Base-by-base conservation (phyloP, 2,113 vertebrate genomes). In the Chaetodon trifascialis region DNA sequence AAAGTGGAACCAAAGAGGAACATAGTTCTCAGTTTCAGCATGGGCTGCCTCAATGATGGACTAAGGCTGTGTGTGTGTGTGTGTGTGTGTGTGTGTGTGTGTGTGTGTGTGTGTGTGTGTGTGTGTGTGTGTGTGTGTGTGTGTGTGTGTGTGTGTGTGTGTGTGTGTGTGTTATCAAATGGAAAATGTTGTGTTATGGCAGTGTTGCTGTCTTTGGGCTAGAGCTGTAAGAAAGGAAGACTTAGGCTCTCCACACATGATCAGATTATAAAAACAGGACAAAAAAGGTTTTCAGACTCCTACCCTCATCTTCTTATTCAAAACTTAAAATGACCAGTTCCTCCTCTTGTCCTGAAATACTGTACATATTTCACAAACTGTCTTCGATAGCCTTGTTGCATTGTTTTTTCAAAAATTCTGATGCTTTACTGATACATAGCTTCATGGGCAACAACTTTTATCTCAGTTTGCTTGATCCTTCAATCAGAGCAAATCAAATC, bases 401-500 rank as follows among this genome's bases (percentile, higher is more conserved):
- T 51, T 38, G 5, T 42, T 52, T 63, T 15, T 30, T 7, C 6
- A 1, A 12, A 46, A 4, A 7, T 52, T 4, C 36, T 1, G 1
- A 47, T 7, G 8, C 12, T 34, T 36, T 15, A 60, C 25, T 6
- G 34, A 23, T 14, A 34, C 38, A 58, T 21, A 9, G 46, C 65
- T 83, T 82, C 51, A 77, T 2, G 5, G 23, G 46, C 19, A 56
- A 19, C 73, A 47, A 34, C 16, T 67, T 82, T 88, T 67, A 85
- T 86, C 80, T 75, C 44, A 25, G 42, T 30, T 34, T 77, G 52
- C 66, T 84, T 78, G 51, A 86, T 82, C 79, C 56, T 76, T 21
- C 46, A 67, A 78, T 85, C 79, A 5, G 66, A 68, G 69, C 25
- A 65, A 63, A 86, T 87, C 71, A 25, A 42, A 74, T 83, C 73